Base-by-base conservation (phyloP, 1,140 invertebrate genomes). In the Pomacea maculata region DNA sequence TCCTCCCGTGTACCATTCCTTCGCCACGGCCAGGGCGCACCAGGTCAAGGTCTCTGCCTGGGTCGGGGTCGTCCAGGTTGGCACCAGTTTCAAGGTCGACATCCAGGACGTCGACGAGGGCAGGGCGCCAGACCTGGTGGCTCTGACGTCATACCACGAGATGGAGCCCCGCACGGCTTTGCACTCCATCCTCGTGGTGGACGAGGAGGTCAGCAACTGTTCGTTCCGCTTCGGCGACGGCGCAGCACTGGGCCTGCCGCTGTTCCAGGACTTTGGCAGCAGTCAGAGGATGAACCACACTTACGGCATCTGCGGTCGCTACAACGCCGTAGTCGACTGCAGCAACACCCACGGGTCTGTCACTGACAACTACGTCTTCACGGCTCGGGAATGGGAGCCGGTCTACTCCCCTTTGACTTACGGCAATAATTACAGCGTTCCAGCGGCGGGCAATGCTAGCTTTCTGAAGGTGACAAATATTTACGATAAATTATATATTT, bases 61-160 rank as follows among this genome's bases (percentile, higher is more conserved):
- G 5, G 75, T 87, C 0, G 86, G 89, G 6, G 75, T 83, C 21
- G 83, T 87, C 1, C 19, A n/a, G 25, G 73, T 87, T 14, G 79
- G 52, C 1, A 84, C 57, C 5, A 29, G 55, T 17, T 80, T 73
- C 12, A 75, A 78, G 29, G 82, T 89, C 29, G 52, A 65, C 34
- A 80, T 90, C 17, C 75, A 84, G 68, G 82, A 88, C 70, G 84
- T 87, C 2, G 88, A 88, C 65, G 88, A 90, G 75, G 87, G 87
- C 1, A 57, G 82, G 15, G 76, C 78, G 17, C 89, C 89, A 0
- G 83, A 87, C 64, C 78, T 83, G 77, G 80, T 89, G 3, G 82
- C 79, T 19, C 57, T 90, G 80, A 85, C n/a, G 74, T 77, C n/a
- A 63, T 83, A 54, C 63, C 70, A 74, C 76, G 72, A 79, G 54